phyloP scores from a whole-genome alignment of 2,888 invertebrate genomes.

The Amphiduros pacificus region DNA sequence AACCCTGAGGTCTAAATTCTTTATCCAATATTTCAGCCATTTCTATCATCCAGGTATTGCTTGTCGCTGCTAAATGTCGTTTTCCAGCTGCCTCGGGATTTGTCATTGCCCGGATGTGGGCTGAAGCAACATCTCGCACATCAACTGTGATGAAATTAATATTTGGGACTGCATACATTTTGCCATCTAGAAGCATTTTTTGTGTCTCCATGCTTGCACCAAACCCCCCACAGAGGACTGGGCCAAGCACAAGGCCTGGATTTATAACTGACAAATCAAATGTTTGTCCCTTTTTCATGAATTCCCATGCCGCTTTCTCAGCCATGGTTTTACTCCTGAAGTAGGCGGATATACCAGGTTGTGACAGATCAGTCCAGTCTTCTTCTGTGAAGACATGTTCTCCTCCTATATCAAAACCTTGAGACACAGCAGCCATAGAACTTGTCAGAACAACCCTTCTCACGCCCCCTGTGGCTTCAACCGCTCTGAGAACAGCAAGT shows the following conservation, averaged over 20 bases:
- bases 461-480: constrained; percentile 58
- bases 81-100: background rate
- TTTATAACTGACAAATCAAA: constrained; percentile 63
- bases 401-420: constrained; percentile 22
- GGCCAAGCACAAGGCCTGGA: constrained; percentile 63
- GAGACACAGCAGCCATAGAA: constrained; percentile 60
- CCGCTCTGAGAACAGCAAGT: constrained; percentile 60
- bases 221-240: constrained; percentile 42
- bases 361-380: constrained; percentile 21
- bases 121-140: background rate
- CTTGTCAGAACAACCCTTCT: constrained; percentile 64
- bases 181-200: constrained; percentile 51
- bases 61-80: background rate
- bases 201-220: constrained; percentile 47
- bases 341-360: constrained; percentile 45
- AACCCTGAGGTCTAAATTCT: background rate
- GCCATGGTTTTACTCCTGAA: constrained; percentile 63
- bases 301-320: constrained; percentile 65
- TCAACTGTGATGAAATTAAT: background rate
- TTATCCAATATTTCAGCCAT: background rate
- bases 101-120: background rate
- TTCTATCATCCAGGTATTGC: background rate
- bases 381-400: constrained; percentile 15
- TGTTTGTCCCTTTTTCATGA: constrained; percentile 54
- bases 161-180: constrained; percentile 15